These are phyloP conservation scores for Hippocampus zosterae DNA, from an alignment of 2,113 vertebrate species.

Conservation along the genomic window DNA sequence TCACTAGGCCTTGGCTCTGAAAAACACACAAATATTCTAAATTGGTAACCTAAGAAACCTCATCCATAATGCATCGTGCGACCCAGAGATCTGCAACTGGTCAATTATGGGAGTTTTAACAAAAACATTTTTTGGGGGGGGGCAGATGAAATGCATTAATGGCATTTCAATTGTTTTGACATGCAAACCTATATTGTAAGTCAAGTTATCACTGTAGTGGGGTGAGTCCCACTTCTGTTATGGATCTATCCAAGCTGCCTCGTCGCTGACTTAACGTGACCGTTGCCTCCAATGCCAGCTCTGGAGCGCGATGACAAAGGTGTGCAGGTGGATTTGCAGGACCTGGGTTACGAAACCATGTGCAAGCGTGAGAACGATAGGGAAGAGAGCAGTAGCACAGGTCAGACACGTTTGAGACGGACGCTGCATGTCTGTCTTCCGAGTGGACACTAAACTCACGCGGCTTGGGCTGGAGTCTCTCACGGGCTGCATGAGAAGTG, in stretches of 20 bases:
- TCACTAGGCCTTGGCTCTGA: no score
- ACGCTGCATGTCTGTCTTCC: conserved; percentile 49
- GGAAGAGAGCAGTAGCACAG: conserved; percentile 73
- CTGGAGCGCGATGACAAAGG: conserved; percentile 69
- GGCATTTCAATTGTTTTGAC: no score
- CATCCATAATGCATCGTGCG: no score
- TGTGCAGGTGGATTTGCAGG: conserved; percentile 71
- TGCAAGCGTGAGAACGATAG: conserved; percentile 73
- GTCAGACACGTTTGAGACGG: conserved; percentile 65
- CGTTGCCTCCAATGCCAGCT: conserved; percentile 66
- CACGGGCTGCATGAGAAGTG: conserved; percentile 57
- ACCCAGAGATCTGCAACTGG: no score
- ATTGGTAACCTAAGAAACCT: no score
- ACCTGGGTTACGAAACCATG: conserved; percentile 71
- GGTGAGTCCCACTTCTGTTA: background rate
- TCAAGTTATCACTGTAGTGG: background rate
- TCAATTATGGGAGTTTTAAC: no score
- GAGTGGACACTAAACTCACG: conserved; percentile 53
- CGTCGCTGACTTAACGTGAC: conserved; percentile 36
- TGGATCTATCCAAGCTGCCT: background rate
- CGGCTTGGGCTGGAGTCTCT: conserved; percentile 26
- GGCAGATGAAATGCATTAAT: no score
- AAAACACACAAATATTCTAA: no score
- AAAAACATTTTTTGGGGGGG: no score
- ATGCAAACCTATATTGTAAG: background rate